These are phyloP conservation scores for Drosophila virilis DNA, from an alignment of 1,140 invertebrate species.

Conservation along the genomic window DNA sequence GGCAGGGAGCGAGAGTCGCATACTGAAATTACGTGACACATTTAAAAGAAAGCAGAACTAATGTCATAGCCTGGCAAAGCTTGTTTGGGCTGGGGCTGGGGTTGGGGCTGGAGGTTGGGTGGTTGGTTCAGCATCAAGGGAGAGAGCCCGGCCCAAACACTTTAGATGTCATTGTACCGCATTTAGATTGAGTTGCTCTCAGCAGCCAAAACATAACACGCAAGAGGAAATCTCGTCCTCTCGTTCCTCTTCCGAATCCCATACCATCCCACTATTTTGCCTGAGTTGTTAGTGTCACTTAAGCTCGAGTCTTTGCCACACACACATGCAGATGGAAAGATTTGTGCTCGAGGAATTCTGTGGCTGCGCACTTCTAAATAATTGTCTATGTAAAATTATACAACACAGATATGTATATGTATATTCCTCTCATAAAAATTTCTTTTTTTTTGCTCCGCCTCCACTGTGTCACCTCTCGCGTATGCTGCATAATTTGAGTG, in stretches of 20 bases:
- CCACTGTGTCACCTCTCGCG: conserved; percentile 23
- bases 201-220: conserved; percentile 78
- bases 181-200: conserved; percentile 81
- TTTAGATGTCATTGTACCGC: conserved; percentile 82
- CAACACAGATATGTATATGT: conserved; percentile 37
- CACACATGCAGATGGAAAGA: conserved; percentile 64
- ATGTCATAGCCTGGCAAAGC: conserved; percentile 60
- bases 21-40: conserved; percentile 78
- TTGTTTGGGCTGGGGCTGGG: conserved; percentile 11
- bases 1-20: conserved; percentile 17
- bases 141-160: conserved; percentile 71
- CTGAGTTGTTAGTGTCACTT: conserved; percentile 77
- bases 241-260: conserved; percentile 17
- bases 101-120: conserved; percentile 3
- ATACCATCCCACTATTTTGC: not conserved
- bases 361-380: conserved; percentile 75
- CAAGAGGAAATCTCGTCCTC: conserved; percentile 33
- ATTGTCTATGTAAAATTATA: conserved; percentile 79
- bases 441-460: conserved; percentile 10
- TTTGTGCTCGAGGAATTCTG: conserved; percentile 22
- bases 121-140: conserved; percentile 40
- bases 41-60: conserved; percentile 81
- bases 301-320: conserved; percentile 75
- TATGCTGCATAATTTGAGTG: conserved; percentile 64
- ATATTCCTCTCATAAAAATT: conserved; percentile 4